A percentile compares a stretch with the other conserved stretches of the same genome.
Conservation (phyloP, 2,888 invertebrate genomes). For the Julus scanicus region DNA sequence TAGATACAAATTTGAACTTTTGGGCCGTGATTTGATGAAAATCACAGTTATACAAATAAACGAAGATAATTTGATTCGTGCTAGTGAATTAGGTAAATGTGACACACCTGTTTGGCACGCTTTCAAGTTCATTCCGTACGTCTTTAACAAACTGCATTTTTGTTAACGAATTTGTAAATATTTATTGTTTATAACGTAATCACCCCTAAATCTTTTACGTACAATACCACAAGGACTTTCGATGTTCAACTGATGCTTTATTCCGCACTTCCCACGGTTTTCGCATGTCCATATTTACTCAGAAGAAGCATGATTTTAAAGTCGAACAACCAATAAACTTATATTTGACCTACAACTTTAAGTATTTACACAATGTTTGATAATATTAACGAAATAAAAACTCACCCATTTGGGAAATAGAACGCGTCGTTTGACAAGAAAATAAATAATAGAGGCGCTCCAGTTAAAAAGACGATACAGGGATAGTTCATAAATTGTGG, state of each 20-base stretch:
- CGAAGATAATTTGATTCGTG: neutral
- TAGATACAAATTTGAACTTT: too few species aligned
- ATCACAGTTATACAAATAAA: too few species aligned
- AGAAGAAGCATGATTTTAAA: neutral
- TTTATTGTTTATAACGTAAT: too few species aligned
- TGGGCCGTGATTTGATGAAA: too few species aligned
- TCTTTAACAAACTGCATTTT: too few species aligned
- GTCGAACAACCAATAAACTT: neutral
- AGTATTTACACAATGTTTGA: conserved; percentile 3
- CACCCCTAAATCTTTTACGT: too few species aligned
- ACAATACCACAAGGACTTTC: too few species aligned
- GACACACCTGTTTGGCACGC: neutral
- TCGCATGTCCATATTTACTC: too few species aligned
- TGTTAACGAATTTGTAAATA: too few species aligned
- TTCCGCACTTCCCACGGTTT: too few species aligned
- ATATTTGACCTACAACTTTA: neutral
- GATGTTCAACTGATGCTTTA: too few species aligned
- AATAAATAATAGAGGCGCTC: neutral
- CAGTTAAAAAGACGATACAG: neutral
- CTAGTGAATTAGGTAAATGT: neutral
- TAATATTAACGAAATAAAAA: neutral
- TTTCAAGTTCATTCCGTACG: neutral
- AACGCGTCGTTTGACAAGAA: neutral
- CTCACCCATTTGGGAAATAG: neutral
- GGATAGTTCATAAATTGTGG: neutral